phyloP scores from a whole-genome alignment of 2,888 invertebrate species.

The Slavum lentiscoides region DNA sequence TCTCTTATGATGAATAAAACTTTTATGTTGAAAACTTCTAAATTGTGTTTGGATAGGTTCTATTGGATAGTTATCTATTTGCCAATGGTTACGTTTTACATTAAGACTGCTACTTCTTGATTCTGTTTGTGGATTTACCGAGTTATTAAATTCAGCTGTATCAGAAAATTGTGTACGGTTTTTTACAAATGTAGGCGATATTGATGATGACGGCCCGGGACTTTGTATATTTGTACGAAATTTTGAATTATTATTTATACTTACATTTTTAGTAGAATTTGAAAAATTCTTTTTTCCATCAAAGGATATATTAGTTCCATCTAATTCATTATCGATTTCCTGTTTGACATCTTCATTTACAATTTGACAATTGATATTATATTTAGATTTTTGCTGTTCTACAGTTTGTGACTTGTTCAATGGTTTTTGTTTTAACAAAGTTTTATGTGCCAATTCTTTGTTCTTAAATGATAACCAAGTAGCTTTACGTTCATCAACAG shows the following conservation, averaged over 20 bases:
- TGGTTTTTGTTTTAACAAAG: conserved; percentile 17
- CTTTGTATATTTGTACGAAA: neutral
- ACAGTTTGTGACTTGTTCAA: neutral
- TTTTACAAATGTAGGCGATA: neutral
- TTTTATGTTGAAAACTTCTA: conserved; percentile 43
- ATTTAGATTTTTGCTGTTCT: neutral
- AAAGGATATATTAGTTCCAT: neutral
- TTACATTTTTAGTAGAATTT: neutral
- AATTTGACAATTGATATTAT: neutral
- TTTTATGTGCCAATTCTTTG: conserved; percentile 6
- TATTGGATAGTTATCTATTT: neutral
- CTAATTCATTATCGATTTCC: neutral
- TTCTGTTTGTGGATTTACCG: neutral
- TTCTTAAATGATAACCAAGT: conserved; percentile 31
- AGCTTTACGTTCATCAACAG: conserved; percentile 4
- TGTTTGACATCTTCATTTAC: conserved; percentile 2
- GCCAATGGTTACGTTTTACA: neutral
- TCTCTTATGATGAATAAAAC: conserved; percentile 24
- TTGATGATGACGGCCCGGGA: neutral
- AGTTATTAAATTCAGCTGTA: neutral
- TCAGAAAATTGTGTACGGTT: neutral
- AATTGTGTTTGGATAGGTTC: conserved; percentile 36
- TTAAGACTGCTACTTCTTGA: neutral
- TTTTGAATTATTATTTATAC: neutral
- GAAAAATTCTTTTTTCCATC: neutral